Evolutionary conservation across 2,113 vertebrate genomes (phyloP).

Genomic region (Toxostoma redivivum): DNA sequence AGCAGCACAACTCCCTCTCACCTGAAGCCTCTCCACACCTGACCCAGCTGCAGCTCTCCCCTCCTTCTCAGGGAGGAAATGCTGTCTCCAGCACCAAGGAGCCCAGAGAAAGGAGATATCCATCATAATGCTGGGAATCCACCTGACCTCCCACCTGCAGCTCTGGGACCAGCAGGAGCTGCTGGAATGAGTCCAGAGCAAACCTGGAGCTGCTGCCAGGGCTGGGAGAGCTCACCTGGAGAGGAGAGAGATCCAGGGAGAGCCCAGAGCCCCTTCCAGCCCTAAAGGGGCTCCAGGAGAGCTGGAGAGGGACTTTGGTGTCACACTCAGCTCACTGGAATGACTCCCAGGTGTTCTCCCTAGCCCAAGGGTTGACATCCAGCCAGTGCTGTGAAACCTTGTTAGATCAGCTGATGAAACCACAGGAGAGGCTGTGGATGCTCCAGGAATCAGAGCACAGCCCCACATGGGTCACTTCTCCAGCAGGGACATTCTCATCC

Average conservation of each 20-base stretch:
- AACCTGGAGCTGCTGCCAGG: not conserved
- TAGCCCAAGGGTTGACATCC: not conserved
- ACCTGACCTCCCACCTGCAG: not conserved
- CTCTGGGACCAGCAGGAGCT: not conserved
- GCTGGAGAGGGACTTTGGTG: not conserved
- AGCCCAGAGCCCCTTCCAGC: not conserved
- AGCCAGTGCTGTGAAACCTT: not conserved
- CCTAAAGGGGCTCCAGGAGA: not conserved
- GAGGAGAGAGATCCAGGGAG: not conserved
- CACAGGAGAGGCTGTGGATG: not conserved
- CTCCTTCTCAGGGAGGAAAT: not conserved
- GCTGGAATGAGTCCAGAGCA: accelerated
- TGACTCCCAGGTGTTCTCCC: not conserved
- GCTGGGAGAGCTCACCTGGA: not conserved
- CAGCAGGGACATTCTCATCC: not conserved
- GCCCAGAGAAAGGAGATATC: not conserved
- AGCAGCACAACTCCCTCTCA: not conserved
- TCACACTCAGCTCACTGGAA: not conserved
- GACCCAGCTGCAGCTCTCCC: not conserved
- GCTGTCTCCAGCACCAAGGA: not conserved
- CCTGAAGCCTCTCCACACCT: not conserved
- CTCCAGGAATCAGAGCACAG: not conserved
- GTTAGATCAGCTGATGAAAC: not conserved
- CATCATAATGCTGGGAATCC: not conserved
- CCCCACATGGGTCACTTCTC: not conserved